Conservation (phyloP, 2,113 vertebrate genomes). For the Nyctibius bracteatus region DNA sequence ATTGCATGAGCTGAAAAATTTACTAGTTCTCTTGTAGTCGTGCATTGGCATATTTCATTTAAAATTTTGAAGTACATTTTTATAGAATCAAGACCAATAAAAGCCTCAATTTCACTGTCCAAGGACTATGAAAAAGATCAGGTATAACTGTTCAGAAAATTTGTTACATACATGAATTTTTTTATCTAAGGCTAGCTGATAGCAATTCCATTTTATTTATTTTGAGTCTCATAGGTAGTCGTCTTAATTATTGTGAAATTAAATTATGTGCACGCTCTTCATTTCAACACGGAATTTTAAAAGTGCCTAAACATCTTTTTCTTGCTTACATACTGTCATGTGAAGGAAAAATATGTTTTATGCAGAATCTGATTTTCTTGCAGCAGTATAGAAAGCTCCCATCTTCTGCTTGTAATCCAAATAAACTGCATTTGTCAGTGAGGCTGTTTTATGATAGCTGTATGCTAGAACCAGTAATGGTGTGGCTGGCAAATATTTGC, state of each 20-base stretch:
- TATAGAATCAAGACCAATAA: conserved; percentile 13
- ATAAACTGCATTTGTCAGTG: neutral
- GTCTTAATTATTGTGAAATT: conserved; percentile 61
- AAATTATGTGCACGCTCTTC: conserved; percentile 30
- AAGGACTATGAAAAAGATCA: neutral
- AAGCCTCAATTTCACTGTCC: conserved; percentile 13
- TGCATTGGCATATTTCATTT: conserved; percentile 6
- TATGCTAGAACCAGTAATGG: neutral
- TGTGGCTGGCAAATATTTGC: neutral
- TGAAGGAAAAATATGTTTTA: conserved; percentile 24
- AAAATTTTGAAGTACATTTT: conserved; percentile 1
- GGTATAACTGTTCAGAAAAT: neutral
- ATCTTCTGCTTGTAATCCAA: neutral
- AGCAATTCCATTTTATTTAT: conserved; percentile 19
- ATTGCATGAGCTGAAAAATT: neutral
- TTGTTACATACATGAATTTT: neutral
- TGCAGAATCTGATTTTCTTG: conserved; percentile 44
- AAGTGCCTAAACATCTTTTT: conserved; percentile 40
- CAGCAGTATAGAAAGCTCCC: neutral
- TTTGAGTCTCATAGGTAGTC: neutral
- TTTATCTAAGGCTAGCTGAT: conserved; percentile 15
- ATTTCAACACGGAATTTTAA: conserved; percentile 53
- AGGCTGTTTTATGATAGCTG: neutral
- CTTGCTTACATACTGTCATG: conserved; percentile 37
- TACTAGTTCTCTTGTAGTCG: neutral